Base-by-base conservation (phyloP, 2,113 vertebrate species). In the Illadopsis cleaveri region DNA sequence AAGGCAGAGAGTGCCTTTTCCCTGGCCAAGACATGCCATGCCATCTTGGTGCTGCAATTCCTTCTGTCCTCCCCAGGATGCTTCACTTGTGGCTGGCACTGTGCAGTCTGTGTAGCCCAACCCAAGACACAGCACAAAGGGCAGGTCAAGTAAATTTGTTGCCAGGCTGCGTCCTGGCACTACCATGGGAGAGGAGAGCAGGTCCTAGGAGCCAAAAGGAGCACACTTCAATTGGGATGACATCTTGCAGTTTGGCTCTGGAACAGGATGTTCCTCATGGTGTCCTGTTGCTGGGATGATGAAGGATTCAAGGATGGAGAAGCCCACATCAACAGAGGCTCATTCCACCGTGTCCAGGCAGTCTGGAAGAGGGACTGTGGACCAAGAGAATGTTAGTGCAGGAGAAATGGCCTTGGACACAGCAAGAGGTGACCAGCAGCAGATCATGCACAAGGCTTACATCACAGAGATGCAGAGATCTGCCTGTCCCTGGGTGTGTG, bases 1-100 rank as follows among this genome's bases (percentile, higher is more conserved):
- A 64, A 48, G 37, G 33, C n/a, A 65, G 28, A 73, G 17, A 0
- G 1, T 1, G 3, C 35, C 0, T 2, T 42, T 47, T 75, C 10
- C n/a, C 38, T 75, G 61, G 15, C 17, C 53, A 56, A 40, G 44
- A 17, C 35, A 17, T 28, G 35, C n/a, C 10, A 4, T 53, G 15
- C 4, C 31, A 28, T 62, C 33, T 42, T 51, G 44, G 45, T n/a
- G 15, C 61, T 83, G 25, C 30, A 24, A 2, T 40, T 53, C 40
- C 58, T 90, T 62, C 75, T 83, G 0, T 37, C 17, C 57, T 66
- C 30, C 28, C 33, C 24, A 18, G 54, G 54, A 80, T 15, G 9
- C 25, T 72, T 47, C 35, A 11, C 15, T 58, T 60, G 79, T 68
- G 57, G 51, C 35, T 91, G 51, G 14, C 5, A 3, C n/a, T 35